Percentiles rank a stretch among this genome's conserved stretches.
These are phyloP conservation scores for Cossypha caffra DNA, from an alignment of 2,797 vertebrate species.

Conservation along the genomic window DNA sequence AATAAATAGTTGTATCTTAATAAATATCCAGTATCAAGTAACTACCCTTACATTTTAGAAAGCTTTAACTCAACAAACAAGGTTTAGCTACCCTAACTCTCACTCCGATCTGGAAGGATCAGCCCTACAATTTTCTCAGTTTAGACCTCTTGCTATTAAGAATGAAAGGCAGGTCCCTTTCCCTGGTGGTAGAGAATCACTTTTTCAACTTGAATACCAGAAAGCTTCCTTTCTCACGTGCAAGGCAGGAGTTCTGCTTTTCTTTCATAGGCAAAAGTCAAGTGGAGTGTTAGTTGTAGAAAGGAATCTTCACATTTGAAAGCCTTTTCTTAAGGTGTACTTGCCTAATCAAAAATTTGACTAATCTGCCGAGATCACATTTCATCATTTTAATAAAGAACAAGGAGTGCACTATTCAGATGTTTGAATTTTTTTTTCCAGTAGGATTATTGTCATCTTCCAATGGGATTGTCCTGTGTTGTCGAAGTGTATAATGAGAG, in stretches of 20 bases:
- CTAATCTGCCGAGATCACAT: conserved; percentile 32
- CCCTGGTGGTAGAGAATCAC: conserved; percentile 28
- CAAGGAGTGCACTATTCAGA: conserved; percentile 58
- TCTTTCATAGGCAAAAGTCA: conserved; percentile 63
- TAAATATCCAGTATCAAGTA: conserved; percentile 46
- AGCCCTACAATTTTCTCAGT: neutral
- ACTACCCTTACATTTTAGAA: neutral
- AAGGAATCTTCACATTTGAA: conserved; percentile 58
- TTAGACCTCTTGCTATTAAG: neutral
- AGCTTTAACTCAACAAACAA: neutral
- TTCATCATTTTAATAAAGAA: conserved; percentile 54
- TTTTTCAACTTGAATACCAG: conserved; percentile 53
- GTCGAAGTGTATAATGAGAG: conserved; percentile 61
- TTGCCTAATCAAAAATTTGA: conserved; percentile 50
- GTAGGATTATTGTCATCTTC: conserved; percentile 68
- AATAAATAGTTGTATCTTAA: neutral
- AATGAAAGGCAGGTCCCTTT: conserved; percentile 28
- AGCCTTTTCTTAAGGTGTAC: conserved; percentile 56
- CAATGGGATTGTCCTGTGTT: conserved; percentile 62
- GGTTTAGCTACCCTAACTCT: neutral
- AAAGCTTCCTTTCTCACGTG: conserved; percentile 58
- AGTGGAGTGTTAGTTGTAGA: conserved; percentile 63
- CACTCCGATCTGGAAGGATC: neutral
- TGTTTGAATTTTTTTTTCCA: conserved; percentile 65
- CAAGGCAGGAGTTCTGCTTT: conserved; percentile 61